Conservation (phyloP, 1,140 invertebrate species). For the Drosophila kurseongensis region DNA sequence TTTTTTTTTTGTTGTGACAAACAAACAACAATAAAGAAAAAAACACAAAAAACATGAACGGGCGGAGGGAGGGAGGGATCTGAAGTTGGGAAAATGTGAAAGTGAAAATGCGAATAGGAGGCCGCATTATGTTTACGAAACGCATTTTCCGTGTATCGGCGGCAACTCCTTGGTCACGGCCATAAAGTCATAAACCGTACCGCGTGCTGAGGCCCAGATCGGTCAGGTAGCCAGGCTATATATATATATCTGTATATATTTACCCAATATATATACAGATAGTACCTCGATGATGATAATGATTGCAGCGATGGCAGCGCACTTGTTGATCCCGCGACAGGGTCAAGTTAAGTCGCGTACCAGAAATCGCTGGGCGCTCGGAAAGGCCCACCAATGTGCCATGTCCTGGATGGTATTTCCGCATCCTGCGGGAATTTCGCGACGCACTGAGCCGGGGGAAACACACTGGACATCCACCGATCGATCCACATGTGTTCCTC, state of each 20-base stretch:
- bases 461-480: constrained; percentile 4
- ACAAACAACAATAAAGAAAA: constrained; percentile 2
- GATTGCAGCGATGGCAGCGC: constrained; percentile 19
- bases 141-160: constrained; percentile 67
- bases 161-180: constrained; percentile 69
- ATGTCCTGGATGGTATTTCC: constrained; percentile 28
- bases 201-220: constrained; percentile 33
- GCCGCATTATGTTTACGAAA: constrained; percentile 70
- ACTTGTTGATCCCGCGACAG: constrained; percentile 45
- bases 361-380: constrained; percentile 23
- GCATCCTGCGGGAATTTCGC: constrained; percentile 41
- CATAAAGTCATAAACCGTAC: constrained; percentile 49
- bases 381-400: constrained; percentile 18
- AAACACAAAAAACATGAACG: constrained; percentile 28
- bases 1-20: not conserved
- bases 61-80: not conserved
- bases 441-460: constrained; percentile 36
- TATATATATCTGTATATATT: not conserved
- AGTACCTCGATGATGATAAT: constrained; percentile 40
- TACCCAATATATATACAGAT: not conserved
- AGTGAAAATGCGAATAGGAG: constrained; percentile 29
- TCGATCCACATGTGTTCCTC: constrained; percentile 25
- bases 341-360: constrained; percentile 25
- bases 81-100: not conserved
- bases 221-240: constrained; percentile 19